phyloP scores from a whole-genome alignment of 2,888 invertebrate species.

The Troides helena region DNA sequence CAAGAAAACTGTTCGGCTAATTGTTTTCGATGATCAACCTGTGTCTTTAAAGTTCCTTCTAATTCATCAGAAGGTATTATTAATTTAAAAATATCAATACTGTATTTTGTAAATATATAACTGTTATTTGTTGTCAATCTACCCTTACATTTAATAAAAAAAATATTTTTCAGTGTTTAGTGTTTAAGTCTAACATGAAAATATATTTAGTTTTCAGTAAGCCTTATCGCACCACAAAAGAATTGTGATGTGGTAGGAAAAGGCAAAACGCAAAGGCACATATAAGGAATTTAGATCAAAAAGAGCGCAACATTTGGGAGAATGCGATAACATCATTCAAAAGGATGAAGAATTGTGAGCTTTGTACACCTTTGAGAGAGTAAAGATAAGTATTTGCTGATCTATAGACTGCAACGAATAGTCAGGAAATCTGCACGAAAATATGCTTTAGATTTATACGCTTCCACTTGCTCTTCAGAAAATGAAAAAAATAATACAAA shows the following conservation, averaged over 20 bases:
- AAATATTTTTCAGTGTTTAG: not conserved
- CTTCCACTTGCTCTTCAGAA: not conserved
- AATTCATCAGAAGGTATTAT: too few species aligned
- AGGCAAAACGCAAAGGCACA: constrained; percentile 63
- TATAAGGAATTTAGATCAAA: constrained; percentile 73
- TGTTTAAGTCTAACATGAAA: constrained; percentile 41
- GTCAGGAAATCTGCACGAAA: constrained; percentile 1
- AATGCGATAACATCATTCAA: constrained; percentile 74
- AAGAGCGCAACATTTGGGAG: constrained; percentile 73
- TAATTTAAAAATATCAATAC: too few species aligned
- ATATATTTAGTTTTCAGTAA: constrained; percentile 58
- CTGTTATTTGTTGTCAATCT: too few species aligned
- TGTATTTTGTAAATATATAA: too few species aligned
- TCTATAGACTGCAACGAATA: constrained; percentile 36
- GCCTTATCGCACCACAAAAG: constrained; percentile 64
- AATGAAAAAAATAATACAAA: not conserved
- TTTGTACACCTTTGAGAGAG: constrained; percentile 69
- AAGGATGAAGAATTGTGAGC: constrained; percentile 68
- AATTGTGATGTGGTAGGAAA: constrained; percentile 66
- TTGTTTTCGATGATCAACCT: too few species aligned
- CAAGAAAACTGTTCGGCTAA: too few species aligned
- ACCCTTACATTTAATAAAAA: too few species aligned
- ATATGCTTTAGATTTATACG: not conserved
- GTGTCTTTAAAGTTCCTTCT: too few species aligned
- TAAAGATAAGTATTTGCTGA: constrained; percentile 61